Evolutionary conservation across 2,888 invertebrate genomes (phyloP), one percentile per base, ranked within the genome.

Genomic region (Hofmannophila pseudospretella): DNA sequence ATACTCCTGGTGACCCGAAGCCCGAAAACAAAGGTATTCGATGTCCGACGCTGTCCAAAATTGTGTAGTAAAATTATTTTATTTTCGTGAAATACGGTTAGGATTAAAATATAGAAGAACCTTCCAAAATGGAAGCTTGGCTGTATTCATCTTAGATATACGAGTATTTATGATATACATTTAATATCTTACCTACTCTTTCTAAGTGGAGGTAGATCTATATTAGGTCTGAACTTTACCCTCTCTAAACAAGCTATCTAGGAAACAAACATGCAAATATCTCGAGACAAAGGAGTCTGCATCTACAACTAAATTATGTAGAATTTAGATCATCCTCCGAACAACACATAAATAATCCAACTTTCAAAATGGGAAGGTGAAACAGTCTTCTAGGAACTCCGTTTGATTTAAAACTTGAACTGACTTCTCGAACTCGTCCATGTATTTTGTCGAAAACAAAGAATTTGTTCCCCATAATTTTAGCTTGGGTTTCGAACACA

Each of bases 401-500:
- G 16, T 30, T 36, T 30, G 26, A 36, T 36, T 40, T 34, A 35
- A 34, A 14, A 23, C 29, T 52, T 44, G 51, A 54, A 47, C 53
- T 56, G 49, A 54, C 56, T 62, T 58, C 50, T 55, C 53, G 51
- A 62, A 54, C 45, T 50, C 39, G 46, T 49, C 51, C 39, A 54
- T 51, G 50, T 55, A 51, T 59, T 58, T 36, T 26, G 25, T 45
- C 49, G 52, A 60, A 68, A 76, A 78, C 74, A 76, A 76, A 76
- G 73, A 67, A 67, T 65, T 56, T 54, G 58, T 68, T 74, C 58
- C 64, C 49, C 39, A 39, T 36, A 42, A 58, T 58, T 63, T 61
- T 60, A 45, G 46, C 49, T 62, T 58, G 53, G 63, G 55, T 54
- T 55, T 51, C 51, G 49, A 53, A 41, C 62, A 67, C 69, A 73